Evolutionary conservation across 2,113 vertebrate genomes (phyloP).

Genomic region (Crotalus viridis): DNA sequence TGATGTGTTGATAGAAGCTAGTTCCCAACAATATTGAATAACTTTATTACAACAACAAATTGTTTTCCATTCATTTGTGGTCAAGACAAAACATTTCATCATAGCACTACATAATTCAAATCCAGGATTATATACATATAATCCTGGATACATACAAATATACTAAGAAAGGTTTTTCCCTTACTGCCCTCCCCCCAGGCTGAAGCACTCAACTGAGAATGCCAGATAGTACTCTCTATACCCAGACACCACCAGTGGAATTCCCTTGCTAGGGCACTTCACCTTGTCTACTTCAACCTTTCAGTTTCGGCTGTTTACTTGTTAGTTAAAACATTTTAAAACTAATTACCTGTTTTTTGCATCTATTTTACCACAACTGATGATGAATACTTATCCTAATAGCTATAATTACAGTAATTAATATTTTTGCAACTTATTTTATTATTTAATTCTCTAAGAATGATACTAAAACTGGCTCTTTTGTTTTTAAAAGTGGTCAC

Average conservation of each 20-base stretch:
- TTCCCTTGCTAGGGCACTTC: background rate
- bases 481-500: background rate
- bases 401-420: background rate
- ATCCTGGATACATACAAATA: no score
- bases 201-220: no score
- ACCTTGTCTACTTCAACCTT: background rate
- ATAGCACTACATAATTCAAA: background rate
- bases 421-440: background rate
- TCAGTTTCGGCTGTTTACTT: background rate
- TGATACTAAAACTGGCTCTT: background rate
- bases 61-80: background rate
- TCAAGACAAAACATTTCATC: background rate
- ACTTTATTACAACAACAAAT: background rate
- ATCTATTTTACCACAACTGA: background rate
- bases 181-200: background rate
- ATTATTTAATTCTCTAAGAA: background rate
- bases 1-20: background rate
- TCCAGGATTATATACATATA: background rate
- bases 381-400: background rate
- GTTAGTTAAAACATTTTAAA: background rate
- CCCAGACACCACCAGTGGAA: background rate
- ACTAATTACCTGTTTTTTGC: background rate
- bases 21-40: background rate
- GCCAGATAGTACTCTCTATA: background rate
- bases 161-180: background rate